Percentiles rank a stretch among this genome's conserved stretches.
These are phyloP conservation scores for Antigone vipio DNA, from an alignment of 2,113 vertebrate species.

Conservation along the genomic window DNA sequence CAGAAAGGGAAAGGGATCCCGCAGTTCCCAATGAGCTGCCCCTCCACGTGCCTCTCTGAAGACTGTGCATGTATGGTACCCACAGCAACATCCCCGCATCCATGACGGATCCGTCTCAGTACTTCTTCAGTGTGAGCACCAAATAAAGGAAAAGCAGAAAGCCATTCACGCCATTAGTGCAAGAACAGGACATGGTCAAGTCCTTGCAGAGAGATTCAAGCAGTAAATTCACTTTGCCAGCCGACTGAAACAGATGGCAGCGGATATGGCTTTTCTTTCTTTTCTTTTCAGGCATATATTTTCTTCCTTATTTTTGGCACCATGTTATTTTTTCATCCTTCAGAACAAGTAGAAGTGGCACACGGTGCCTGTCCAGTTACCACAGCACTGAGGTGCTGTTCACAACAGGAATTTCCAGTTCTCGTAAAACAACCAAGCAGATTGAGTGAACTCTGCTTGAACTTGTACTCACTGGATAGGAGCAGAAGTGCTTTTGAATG, in stretches of 20 bases:
- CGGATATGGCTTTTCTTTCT: not conserved
- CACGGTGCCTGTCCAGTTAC: fast-evolving
- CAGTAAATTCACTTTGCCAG: not conserved
- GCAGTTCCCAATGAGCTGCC: not conserved
- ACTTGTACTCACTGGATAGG: not conserved
- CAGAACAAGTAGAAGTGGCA: not conserved
- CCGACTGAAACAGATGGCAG: not conserved
- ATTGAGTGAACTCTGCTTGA: not conserved
- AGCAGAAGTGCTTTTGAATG: not conserved
- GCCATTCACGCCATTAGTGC: not conserved
- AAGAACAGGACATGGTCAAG: not conserved
- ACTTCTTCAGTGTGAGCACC: not conserved
- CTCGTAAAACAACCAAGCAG: not conserved
- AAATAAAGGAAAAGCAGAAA: not conserved
- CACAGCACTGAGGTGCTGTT: not conserved
- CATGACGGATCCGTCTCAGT: not conserved
- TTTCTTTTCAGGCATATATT: not conserved
- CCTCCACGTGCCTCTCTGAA: fast-evolving
- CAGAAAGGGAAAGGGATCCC: not conserved
- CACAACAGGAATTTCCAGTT: not conserved
- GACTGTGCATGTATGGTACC: fast-evolving
- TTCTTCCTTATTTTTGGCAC: not conserved
- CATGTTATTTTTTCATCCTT: not conserved
- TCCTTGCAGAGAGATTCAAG: not conserved
- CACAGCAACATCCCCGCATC: no score